Evolutionary conservation across 1,140 invertebrate genomes (phyloP).

Genomic region (Drosophila melanica): DNA sequence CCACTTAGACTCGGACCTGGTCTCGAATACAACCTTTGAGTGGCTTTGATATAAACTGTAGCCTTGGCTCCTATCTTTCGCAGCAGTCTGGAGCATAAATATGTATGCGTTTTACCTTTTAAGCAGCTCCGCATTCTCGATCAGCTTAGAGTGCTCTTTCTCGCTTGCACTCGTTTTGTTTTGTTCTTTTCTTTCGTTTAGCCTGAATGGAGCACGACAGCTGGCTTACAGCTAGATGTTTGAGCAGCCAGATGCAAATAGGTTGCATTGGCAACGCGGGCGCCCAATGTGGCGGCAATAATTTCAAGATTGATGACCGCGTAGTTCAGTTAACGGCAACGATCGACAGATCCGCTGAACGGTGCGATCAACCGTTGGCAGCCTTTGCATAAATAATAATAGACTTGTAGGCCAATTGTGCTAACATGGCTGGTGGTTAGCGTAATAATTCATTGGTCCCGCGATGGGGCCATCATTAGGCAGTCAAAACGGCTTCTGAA

Average conservation of each 20-base stretch:
- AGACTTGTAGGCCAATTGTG: constrained; percentile 80
- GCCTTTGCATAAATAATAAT: constrained; percentile 78
- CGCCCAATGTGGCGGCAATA: constrained; percentile 68
- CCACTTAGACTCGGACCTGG: not conserved
- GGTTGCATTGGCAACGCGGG: constrained; percentile 17
- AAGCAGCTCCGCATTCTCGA: constrained; percentile 5
- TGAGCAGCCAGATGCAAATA: constrained; percentile 31
- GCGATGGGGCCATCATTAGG: constrained; percentile 70
- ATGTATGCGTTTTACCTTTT: not conserved
- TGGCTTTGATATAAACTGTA: constrained; percentile 7
- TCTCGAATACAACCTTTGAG: not conserved
- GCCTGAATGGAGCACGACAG: constrained; percentile 6
- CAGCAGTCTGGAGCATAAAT: constrained; percentile 2
- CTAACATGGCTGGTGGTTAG: constrained; percentile 80
- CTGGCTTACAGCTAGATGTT: constrained; percentile 9
- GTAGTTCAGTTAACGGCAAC: constrained; percentile 74
- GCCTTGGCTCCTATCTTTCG: not conserved
- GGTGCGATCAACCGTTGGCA: constrained; percentile 62
- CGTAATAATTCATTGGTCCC: constrained; percentile 74
- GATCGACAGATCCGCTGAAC: constrained; percentile 51
- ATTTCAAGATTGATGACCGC: constrained; percentile 78
- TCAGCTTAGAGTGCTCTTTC: constrained; percentile 10
- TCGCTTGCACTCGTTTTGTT: not conserved
- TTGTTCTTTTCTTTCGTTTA: not conserved
- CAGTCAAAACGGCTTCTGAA: constrained; percentile 79